Evolutionary conservation across 2,113 vertebrate genomes (phyloP).

Genomic region (Coptodon bakossiorum): DNA sequence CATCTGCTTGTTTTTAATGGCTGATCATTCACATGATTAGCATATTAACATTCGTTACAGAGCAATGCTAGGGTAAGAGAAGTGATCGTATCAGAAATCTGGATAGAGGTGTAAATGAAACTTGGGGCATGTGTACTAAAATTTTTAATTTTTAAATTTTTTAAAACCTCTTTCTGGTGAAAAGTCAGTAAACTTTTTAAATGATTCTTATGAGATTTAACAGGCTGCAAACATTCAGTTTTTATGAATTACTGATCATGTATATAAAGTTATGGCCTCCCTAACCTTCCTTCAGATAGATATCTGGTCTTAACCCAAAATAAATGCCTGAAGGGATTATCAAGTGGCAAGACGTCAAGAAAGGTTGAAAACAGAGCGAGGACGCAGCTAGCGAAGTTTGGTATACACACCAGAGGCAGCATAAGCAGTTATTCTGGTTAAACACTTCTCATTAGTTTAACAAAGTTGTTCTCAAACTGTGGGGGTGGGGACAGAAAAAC

Average conservation of each 20-base stretch:
- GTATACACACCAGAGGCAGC: background rate
- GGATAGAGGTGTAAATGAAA: background rate
- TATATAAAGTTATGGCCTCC: background rate
- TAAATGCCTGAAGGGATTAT: background rate
- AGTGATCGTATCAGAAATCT: background rate
- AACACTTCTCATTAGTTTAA: background rate
- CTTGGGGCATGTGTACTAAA: background rate
- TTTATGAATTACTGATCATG: background rate
- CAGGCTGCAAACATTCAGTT: background rate
- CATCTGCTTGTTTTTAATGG: background rate
- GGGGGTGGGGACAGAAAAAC: background rate
- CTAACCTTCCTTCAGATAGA: background rate
- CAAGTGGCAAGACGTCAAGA: rapidly evolving
- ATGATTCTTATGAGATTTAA: background rate
- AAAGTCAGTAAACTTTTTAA: background rate
- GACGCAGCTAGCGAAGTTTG: background rate
- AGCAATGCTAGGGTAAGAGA: background rate
- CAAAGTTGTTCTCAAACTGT: background rate
- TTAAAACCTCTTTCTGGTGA: background rate
- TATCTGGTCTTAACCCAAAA: background rate
- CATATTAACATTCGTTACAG: background rate
- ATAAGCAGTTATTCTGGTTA: background rate
- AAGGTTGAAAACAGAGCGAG: background rate
- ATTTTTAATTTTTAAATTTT: no score
- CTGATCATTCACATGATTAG: background rate